Base-by-base conservation (phyloP, 35 echinoderm and acorn worm species). In the Eucidaris tribuloides region DNA sequence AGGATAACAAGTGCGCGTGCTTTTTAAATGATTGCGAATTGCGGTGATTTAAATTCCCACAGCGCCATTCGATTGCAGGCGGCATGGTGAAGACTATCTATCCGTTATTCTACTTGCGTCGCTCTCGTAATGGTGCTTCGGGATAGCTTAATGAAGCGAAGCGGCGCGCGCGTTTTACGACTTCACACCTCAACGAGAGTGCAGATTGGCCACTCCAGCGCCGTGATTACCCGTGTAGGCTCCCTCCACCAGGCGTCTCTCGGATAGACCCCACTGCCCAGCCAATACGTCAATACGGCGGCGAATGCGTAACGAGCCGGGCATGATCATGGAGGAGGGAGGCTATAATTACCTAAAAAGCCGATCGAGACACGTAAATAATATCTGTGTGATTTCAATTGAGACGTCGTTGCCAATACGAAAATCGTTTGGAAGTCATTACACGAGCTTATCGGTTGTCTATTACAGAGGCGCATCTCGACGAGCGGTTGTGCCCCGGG, bases 321-420 rank as follows among this genome's bases (percentile, higher is more conserved):
- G 68, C 41, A 9, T 23, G 41, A 74, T 74, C 35, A 44, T 40
- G 68, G 68, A 40, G 68, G 68, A 74, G 68, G 38, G 68, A 74
- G 68, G 38, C 68, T 74, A 74, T 74, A 74, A 74, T 74, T 27
- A 74, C 68, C 34, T 40, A 25, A 44, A 74, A 44, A 13, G 68
- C 68, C 68, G 44, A 74, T 74, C 68, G 33, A 38, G 68, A 74
- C 68, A 74, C 68, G 68, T 74, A 74, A 74, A 74, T 74, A 40
- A 74, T 74, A 74, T 74, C 68, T 74, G 38, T 74, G 68, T 74
- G 68, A 74, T 74, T 74, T 33, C 68, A 40, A 74, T 74, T 74
- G 68, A 74, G 68, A 74, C 68, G 68, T 74, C 68, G 68, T 74
- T 74, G 68, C 68, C 68, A 74, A 74, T 74, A 74, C 68, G 37